Base-by-base conservation (phyloP, 1,140 invertebrate genomes). In the Euura lappo region DNA sequence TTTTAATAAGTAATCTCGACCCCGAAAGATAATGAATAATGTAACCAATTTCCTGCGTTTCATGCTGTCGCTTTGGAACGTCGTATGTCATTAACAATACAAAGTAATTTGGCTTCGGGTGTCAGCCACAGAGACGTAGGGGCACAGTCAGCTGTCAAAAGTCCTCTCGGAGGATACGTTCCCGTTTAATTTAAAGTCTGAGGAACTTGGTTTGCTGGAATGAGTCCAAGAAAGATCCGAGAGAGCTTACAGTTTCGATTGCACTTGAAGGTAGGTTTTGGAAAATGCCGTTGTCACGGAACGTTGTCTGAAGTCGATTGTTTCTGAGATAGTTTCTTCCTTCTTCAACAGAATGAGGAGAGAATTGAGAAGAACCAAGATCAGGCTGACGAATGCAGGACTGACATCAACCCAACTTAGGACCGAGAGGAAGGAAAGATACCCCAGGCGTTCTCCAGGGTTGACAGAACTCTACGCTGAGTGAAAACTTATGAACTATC, bases 191-290 rank as follows among this genome's bases (percentile, higher is more conserved):
- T 60, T 6, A n/a, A 60, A 60, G 51, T n/a, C 51, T 60, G 51
- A 6, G 51, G 10, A 60, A 60, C 51, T n/a, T n/a, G 51, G 5
- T 3, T 60, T 8, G 51, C 51, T 60, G 51, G 51, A 60, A 60
- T 6, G 51, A 60, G 51, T 60, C 51, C 51, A 60, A 60, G 51
- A 60, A 60, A 60, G 51, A 60, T 60, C 51, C 3, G 13, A 51
- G 13, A 60, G 51, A 60, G 51, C 51, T 60, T 60, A 60, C 51
- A 60, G 51, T 60, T 60, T 60, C 51, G 51, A 60, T n/a, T 11
- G 51, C 51, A 0, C 51, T 60, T n/a, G 51, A 60, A 60, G 51
- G 51, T 60, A n/a, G 13, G 51, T 11, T 60, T 60, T 60, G 51
- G 51, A 60, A 6, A 60, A 8, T 60, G 51, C 51, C 51, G 6